phyloP scores from a whole-genome alignment of 2,888 invertebrate species.

The Chorisops tibialis region DNA sequence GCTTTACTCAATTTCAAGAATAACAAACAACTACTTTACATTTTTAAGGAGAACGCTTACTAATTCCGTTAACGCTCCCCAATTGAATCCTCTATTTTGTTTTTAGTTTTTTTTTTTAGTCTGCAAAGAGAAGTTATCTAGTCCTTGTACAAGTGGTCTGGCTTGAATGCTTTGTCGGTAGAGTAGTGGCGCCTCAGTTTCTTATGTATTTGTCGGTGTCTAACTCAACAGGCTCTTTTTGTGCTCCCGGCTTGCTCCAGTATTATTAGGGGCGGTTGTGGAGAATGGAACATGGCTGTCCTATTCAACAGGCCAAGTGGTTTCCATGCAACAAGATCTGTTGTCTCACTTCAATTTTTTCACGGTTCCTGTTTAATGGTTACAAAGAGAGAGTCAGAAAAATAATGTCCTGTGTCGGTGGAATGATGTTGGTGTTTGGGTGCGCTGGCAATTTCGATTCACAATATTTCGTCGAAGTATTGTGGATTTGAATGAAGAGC shows the following conservation, averaged over 20 bases:
- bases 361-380: not conserved
- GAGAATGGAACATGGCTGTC: not conserved
- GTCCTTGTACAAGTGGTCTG: not conserved
- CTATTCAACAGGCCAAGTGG: slow-evolving; percentile 22
- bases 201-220: slow-evolving; percentile 18
- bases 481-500: too few species aligned
- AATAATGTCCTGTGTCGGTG: slow-evolving; percentile 1
- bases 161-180: slow-evolving; percentile 11
- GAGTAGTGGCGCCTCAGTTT: slow-evolving; percentile 18
- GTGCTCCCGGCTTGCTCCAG: not conserved
- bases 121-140: not conserved
- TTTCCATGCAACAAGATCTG: slow-evolving; percentile 23
- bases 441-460: not conserved
- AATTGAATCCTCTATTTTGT: not conserved
- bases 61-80: not conserved
- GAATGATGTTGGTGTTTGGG: not conserved
- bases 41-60: not conserved
- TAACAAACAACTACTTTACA: slow-evolving; percentile 16
- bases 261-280: not conserved
- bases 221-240: slow-evolving; percentile 15
- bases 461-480: too few species aligned
- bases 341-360: slow-evolving; percentile 13
- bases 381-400: slow-evolving; percentile 9
- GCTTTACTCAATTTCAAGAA: slow-evolving; percentile 7
- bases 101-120: not conserved